Conservation (phyloP, 1,140 invertebrate genomes). For the Wiebesia pumilae region DNA sequence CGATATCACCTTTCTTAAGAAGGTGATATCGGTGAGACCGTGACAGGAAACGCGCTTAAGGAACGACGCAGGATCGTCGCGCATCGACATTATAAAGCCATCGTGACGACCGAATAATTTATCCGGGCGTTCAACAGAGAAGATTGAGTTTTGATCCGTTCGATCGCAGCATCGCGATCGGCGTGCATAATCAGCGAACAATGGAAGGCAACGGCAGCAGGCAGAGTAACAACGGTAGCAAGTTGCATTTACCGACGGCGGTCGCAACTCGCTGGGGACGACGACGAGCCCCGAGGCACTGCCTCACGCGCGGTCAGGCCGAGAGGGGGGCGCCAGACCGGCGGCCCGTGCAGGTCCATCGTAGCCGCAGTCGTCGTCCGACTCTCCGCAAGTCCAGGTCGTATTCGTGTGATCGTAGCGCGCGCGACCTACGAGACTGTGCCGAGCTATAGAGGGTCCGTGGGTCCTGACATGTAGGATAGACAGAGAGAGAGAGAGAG, state of each 20-base stretch:
- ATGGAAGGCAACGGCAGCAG: neutral
- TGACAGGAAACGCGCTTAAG: no score
- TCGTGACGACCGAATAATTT: no score
- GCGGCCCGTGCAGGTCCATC: neutral
- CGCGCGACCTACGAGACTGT: neutral
- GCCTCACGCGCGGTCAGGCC: neutral
- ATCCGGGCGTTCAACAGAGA: no score
- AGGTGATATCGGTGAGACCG: neutral
- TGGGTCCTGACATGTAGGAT: neutral
- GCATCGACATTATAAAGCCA: no score
- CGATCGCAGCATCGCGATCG: neutral
- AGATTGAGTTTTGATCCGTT: neutral
- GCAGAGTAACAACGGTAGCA: neutral
- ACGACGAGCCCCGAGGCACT: no score
- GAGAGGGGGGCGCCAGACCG: neutral
- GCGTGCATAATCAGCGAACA: no score
- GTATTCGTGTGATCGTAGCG: no score
- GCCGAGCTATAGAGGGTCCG: neutral
- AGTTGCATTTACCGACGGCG: conserved; percentile 12
- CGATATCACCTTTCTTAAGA: neutral
- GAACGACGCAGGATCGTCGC: no score
- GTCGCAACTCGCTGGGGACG: neutral
- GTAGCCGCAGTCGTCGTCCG: neutral
- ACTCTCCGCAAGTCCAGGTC: neutral
- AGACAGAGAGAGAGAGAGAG: no score